Percentiles rank a stretch among this genome's conserved stretches.
Conservation (phyloP, 1,140 invertebrate genomes). For the Argopecten irradians region DNA sequence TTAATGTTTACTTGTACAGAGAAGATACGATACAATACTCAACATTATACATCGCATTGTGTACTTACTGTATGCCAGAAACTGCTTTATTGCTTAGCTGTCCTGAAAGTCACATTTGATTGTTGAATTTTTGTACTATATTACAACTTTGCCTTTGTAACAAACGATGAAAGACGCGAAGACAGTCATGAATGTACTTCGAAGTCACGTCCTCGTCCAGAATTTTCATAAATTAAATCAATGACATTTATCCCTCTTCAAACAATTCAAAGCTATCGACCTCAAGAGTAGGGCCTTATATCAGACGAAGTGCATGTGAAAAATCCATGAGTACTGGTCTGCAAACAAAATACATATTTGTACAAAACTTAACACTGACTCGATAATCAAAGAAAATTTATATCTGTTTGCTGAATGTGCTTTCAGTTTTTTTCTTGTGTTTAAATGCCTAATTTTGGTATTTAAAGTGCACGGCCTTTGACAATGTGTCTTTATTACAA, state of each 20-base stretch:
- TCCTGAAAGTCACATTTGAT: too few species aligned
- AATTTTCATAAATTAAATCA: not conserved
- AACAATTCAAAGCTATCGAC: not conserved
- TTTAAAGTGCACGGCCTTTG: not conserved
- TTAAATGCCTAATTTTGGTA: not conserved
- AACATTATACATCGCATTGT: too few species aligned
- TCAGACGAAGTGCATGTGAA: not conserved
- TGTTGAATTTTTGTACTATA: too few species aligned
- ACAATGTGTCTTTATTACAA: not conserved
- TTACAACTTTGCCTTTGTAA: too few species aligned
- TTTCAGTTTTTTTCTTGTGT: not conserved
- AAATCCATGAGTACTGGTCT: not conserved
- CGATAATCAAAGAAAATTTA: not conserved
- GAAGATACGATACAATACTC: too few species aligned
- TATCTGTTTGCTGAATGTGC: slow-evolving; percentile 9
- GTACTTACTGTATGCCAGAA: too few species aligned
- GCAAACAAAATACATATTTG: not conserved
- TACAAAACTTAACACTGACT: not conserved
- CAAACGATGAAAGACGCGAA: too few species aligned
- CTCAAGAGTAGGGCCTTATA: not conserved
- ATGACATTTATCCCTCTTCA: not conserved
- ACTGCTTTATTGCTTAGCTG: too few species aligned
- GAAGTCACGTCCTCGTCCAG: not conserved
- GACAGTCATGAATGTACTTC: too few species aligned
- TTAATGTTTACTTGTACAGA: too few species aligned